Percentiles rank a stretch among this genome's conserved stretches.
Conservation (phyloP, 2,888 invertebrate species). For the Drosophila tripunctata region DNA sequence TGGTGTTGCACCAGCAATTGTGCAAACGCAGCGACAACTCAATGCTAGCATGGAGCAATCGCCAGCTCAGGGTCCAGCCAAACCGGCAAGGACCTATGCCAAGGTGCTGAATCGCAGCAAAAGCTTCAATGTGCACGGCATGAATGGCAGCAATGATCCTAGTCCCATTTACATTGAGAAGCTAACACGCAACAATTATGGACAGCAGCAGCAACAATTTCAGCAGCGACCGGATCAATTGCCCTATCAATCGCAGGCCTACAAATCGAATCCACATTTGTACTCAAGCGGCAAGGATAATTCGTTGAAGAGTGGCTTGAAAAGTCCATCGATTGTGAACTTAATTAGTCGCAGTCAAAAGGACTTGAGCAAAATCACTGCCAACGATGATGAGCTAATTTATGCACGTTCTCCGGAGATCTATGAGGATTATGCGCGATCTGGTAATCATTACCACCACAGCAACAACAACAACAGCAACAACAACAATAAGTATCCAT, state of each 20-base stretch:
- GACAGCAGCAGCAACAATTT: too few species aligned
- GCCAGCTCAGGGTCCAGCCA: conserved; percentile 86
- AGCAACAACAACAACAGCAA: not conserved
- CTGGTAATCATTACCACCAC: not conserved
- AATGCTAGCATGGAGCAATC: too few species aligned
- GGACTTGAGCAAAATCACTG: conserved; percentile 88
- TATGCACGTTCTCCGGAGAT: conserved; percentile 83
- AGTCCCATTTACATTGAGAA: conserved; percentile 84
- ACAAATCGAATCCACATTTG: conserved; percentile 92
- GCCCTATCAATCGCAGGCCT: conserved; percentile 85
- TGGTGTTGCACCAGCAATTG: conserved; percentile 3
- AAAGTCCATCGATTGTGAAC: conserved; percentile 94
- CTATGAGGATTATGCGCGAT: conserved; percentile 84
- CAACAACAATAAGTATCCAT: conserved; percentile 56
- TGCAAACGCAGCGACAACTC: conserved; percentile 38
- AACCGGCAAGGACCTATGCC: conserved; percentile 90
- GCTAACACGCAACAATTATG: conserved; percentile 81
- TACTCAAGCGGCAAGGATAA: conserved; percentile 83
- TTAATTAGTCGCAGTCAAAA: conserved; percentile 93
- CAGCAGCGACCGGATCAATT: too few species aligned
- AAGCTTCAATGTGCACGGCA: conserved; percentile 92
- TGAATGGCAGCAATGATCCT: conserved; percentile 85
- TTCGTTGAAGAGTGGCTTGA: conserved; percentile 84
- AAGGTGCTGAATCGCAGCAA: conserved; percentile 92
- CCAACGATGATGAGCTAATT: conserved; percentile 60